These are phyloP conservation scores for Drosophila hydei DNA, from an alignment of 1,140 invertebrate genomes.

Conservation along the genomic window DNA sequence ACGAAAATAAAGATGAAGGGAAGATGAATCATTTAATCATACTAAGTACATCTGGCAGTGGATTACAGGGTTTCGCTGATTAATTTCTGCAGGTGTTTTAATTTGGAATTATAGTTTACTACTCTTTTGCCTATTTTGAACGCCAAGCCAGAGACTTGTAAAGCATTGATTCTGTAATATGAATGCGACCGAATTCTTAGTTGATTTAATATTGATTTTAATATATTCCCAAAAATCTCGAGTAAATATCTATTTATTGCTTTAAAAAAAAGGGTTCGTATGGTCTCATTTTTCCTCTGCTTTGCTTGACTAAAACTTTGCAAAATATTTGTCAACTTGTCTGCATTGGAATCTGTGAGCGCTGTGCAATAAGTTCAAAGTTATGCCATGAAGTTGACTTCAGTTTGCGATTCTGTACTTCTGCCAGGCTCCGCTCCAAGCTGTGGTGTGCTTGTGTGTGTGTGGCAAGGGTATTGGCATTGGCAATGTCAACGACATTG, in stretches of 20 bases:
- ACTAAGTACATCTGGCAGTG: background rate
- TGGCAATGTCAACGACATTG: conserved; percentile 48
- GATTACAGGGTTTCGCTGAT: background rate
- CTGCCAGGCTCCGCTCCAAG: conserved; percentile 3
- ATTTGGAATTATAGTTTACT: background rate
- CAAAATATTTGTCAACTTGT: conserved; percentile 61
- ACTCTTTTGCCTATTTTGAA: no score
- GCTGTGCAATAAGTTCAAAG: conserved; percentile 33
- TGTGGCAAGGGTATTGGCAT: conserved; percentile 6
- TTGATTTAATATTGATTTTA: background rate
- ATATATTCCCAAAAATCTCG: background rate
- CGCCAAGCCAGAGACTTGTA: no score
- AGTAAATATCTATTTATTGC: background rate
- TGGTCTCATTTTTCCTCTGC: conserved; percentile 1
- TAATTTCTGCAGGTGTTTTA: conserved; percentile 4
- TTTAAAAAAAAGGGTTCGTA: conserved; percentile 13
- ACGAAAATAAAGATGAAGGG: background rate
- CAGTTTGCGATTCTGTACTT: conserved; percentile 31
- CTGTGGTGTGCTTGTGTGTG: background rate
- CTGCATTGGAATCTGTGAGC: conserved; percentile 45
- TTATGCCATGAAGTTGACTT: conserved; percentile 57
- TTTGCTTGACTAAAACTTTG: conserved; percentile 24
- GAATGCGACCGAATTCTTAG: no score
- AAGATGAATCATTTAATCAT: conserved; percentile 2
- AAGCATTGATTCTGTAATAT: no score